These are phyloP conservation scores for Agapornis canus DNA, from an alignment of 2,797 vertebrate genomes.

Conservation along the genomic window DNA sequence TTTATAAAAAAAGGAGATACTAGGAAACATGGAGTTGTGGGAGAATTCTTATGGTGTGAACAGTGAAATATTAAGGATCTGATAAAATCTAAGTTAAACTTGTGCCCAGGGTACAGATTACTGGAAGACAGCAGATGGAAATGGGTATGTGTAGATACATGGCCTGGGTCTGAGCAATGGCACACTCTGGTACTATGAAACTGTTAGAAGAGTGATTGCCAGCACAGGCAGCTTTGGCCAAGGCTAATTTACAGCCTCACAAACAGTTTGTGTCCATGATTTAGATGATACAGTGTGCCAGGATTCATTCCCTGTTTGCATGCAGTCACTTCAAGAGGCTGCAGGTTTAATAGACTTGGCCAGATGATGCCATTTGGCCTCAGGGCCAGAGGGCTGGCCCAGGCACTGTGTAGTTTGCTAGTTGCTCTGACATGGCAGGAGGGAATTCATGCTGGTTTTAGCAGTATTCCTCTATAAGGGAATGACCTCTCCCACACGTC, in stretches of 20 bases:
- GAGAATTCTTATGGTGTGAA: neutral
- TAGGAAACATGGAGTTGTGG: neutral
- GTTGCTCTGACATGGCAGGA: neutral
- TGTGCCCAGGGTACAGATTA: neutral
- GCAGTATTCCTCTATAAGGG: neutral
- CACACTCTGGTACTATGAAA: neutral
- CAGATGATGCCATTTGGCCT: neutral
- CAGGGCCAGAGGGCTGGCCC: neutral
- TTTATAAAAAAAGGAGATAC: constrained; percentile 6
- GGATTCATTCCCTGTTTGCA: neutral
- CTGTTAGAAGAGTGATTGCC: neutral
- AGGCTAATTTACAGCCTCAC: neutral
- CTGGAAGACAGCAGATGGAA: neutral
- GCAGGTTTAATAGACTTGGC: neutral
- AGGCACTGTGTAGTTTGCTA: neutral
- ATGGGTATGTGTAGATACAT: rapidly evolving
- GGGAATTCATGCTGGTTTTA: neutral
- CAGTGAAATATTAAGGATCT: neutral
- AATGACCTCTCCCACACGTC: neutral
- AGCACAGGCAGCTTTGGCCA: neutral
- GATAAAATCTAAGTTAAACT: neutral
- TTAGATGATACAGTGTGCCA: neutral
- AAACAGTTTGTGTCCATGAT: rapidly evolving
- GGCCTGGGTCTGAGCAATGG: neutral
- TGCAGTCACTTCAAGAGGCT: neutral